Percentiles rank a stretch among this genome's conserved stretches.
These are phyloP conservation scores for Drosophila sechellia DNA, from an alignment of 1,140 invertebrate species.

Conservation along the genomic window DNA sequence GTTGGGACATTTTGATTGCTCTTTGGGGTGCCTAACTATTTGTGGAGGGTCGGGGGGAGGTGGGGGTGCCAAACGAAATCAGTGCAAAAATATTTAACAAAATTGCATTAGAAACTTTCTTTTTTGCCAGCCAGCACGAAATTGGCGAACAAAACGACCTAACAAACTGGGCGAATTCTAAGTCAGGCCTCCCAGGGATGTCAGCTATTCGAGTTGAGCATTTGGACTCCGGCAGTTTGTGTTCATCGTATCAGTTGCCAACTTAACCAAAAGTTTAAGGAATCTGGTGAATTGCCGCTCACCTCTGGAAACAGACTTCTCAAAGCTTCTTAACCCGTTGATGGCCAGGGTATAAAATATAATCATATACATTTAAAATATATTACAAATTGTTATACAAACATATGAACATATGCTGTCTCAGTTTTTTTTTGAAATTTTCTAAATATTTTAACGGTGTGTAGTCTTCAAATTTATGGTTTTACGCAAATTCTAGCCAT, in stretches of 20 bases:
- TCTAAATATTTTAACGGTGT: too few relatives aligned
- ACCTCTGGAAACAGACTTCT: not conserved
- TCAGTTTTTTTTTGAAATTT: too few relatives aligned
- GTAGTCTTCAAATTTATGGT: not conserved
- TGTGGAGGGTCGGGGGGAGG: constrained; percentile 6
- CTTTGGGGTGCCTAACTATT: constrained; percentile 45
- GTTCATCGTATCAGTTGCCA: constrained; percentile 28
- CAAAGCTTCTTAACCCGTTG: constrained; percentile 15
- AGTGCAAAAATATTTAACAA: constrained; percentile 67
- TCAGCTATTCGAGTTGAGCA: constrained; percentile 7
- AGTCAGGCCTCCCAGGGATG: constrained; percentile 20
- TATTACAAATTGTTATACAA: too few relatives aligned
- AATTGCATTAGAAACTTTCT: constrained; percentile 77
- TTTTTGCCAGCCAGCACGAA: constrained; percentile 24
- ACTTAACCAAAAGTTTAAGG: constrained; percentile 23
- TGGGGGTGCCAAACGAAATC: constrained; percentile 51
- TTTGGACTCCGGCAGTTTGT: constrained; percentile 12
- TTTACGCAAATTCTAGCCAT: not conserved
- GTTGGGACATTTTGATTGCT: constrained; percentile 18
- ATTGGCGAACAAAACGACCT: constrained; percentile 41
- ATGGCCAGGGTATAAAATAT: too few relatives aligned
- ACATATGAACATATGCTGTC: too few relatives aligned
- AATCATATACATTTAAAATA: too few relatives aligned
- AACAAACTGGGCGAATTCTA: constrained; percentile 50
- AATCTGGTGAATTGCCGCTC: constrained; percentile 4